phyloP scores from a whole-genome alignment of 2,888 invertebrate genomes.

The Auanema sp. region DNA sequence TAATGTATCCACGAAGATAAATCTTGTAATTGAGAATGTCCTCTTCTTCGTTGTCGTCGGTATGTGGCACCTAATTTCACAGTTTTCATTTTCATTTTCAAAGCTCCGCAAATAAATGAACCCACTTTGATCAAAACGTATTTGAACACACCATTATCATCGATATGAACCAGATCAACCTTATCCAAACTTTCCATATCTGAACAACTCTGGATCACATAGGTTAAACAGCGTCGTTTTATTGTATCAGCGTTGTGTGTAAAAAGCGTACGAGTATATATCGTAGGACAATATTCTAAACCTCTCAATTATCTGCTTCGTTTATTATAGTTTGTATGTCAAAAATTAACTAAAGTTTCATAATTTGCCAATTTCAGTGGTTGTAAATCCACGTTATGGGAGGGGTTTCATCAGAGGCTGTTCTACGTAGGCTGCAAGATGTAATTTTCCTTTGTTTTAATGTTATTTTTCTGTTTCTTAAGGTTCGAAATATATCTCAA shows the following conservation, averaged over 20 bases:
- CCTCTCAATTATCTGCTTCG: background rate
- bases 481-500: conserved; percentile 31
- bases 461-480: conserved; percentile 4
- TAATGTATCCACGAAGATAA: conserved; percentile 56
- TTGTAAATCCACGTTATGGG: too few relatives aligned
- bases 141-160: too few relatives aligned
- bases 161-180: too few relatives aligned
- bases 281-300: background rate
- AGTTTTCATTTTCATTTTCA: background rate
- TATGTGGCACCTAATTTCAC: conserved; percentile 1
- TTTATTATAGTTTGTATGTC: too few relatives aligned
- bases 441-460: conserved; percentile 20
- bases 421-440: conserved; percentile 29
- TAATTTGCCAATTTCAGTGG: too few relatives aligned
- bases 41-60: conserved; percentile 14
- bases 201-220: too few relatives aligned
- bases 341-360: too few relatives aligned
- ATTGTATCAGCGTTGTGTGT: too few relatives aligned
- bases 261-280: background rate
- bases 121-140: too few relatives aligned
- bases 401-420: conserved; percentile 33
- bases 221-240: too few relatives aligned
- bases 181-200: too few relatives aligned
- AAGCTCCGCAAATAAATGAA: too few relatives aligned
- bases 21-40: conserved; percentile 43